These are phyloP conservation scores for Amphipyra tragopoginis DNA, from an alignment of 2,888 invertebrate species.

Conservation along the genomic window DNA sequence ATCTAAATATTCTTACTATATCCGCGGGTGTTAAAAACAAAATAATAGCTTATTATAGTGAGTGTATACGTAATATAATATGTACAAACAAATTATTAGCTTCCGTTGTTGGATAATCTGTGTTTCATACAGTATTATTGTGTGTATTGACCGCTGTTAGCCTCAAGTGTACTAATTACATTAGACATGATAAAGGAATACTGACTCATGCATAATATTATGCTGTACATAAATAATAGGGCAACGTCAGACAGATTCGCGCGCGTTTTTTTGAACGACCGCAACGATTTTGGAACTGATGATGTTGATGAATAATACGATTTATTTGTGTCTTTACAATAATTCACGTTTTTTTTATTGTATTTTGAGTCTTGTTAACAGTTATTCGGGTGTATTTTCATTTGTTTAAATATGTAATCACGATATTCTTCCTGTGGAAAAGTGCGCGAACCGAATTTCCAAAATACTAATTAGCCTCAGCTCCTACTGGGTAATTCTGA, in stretches of 20 bases:
- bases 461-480: conserved; percentile 12
- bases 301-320: conserved; percentile 1
- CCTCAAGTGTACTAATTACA: conserved; percentile 48
- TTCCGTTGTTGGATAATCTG: conserved; percentile 25
- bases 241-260: conserved; percentile 45
- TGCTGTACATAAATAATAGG: conserved; percentile 48
- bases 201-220: conserved; percentile 43
- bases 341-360: no score
- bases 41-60: conserved; percentile 13
- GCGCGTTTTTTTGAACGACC: conserved; percentile 40
- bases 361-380: not conserved
- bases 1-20: not conserved
- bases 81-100: conserved; percentile 7
- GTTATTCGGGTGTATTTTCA: not conserved
- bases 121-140: conserved; percentile 18
- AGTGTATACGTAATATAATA: conserved; percentile 37
- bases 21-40: conserved; percentile 10
- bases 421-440: not conserved
- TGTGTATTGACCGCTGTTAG: conserved; percentile 18
- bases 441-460: conserved; percentile 11
- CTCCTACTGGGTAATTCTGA: conserved; percentile 21
- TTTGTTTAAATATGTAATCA: conserved; percentile 9
- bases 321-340: not conserved
- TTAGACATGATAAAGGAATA: conserved; percentile 39
- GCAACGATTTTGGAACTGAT: conserved; percentile 1